phyloP scores from a whole-genome alignment of 2,113 vertebrate genomes.

The Xenotilapia leptura region DNA sequence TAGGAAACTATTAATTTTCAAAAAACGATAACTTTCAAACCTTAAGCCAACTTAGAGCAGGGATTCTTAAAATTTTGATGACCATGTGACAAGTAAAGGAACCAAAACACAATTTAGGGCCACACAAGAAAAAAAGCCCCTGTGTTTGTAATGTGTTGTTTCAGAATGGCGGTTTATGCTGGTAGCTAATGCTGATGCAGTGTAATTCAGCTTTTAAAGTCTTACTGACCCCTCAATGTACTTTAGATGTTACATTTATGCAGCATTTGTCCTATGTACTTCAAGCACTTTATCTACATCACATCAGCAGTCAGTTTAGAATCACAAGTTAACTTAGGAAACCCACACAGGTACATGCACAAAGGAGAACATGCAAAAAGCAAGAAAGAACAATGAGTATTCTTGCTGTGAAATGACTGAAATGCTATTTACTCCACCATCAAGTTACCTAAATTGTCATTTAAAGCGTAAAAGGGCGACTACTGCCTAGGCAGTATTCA shows the following conservation, averaged over 20 bases:
- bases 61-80: not conserved
- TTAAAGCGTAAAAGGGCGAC: accelerated
- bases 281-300: not conserved
- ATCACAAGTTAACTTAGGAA: not conserved
- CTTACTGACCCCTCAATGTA: not conserved
- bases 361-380: not conserved
- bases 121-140: not conserved
- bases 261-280: not conserved
- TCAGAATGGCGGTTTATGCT: not conserved
- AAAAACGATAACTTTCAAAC: not conserved
- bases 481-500: not conserved
- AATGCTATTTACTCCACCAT: not conserved
- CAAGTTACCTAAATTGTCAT: not conserved
- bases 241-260: not conserved
- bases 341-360: not conserved
- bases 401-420: not conserved
- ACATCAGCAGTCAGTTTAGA: not conserved
- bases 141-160: not conserved
- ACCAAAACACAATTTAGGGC: not conserved
- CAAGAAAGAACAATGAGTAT: not conserved
- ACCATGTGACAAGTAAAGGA: not conserved
- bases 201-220: not conserved
- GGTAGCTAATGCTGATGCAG: not conserved
- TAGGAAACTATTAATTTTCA: not conserved
- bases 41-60: not conserved